These are phyloP conservation scores for Paramuricea clavata DNA, from an alignment of 92 coral and sea anemone species.

Conservation along the genomic window DNA sequence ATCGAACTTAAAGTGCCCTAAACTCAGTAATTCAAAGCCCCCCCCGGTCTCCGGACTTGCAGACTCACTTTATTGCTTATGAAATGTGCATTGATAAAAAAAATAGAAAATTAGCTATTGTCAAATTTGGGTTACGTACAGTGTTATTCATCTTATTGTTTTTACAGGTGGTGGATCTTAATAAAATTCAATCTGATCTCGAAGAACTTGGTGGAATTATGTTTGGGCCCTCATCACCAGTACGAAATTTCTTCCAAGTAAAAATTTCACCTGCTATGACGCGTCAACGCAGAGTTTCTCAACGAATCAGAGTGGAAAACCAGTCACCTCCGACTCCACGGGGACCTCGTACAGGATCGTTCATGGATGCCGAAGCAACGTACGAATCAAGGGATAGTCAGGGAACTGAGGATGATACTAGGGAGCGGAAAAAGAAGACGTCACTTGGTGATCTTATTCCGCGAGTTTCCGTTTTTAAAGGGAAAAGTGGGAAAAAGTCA, in stretches of 20 bases:
- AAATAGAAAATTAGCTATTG: too few relatives aligned
- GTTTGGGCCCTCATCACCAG: neutral
- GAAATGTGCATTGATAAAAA: too few relatives aligned
- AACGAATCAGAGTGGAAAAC: neutral
- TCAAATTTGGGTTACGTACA: neutral
- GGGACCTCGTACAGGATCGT: neutral
- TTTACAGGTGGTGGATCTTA: neutral
- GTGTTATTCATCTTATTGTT: neutral
- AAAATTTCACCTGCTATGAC: neutral
- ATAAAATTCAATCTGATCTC: neutral
- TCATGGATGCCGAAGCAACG: neutral
- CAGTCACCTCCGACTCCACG: neutral
- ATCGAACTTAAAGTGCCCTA: too few relatives aligned
- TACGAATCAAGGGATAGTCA: neutral
- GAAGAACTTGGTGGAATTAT: neutral
- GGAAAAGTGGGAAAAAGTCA: neutral
- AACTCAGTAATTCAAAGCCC: too few relatives aligned
- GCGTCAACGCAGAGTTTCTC: neutral
- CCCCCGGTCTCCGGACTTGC: too few relatives aligned
- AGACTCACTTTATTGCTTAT: too few relatives aligned
- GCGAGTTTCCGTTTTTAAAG: neutral
- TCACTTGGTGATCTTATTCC: conserved; percentile 11
- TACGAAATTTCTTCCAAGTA: neutral
- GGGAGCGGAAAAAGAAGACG: neutral
- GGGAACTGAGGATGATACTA: neutral